A percentile compares a stretch with the other conserved stretches of the same genome.
phyloP scores from a whole-genome alignment of 2,113 vertebrate genomes.

The Notothenia rossii region DNA sequence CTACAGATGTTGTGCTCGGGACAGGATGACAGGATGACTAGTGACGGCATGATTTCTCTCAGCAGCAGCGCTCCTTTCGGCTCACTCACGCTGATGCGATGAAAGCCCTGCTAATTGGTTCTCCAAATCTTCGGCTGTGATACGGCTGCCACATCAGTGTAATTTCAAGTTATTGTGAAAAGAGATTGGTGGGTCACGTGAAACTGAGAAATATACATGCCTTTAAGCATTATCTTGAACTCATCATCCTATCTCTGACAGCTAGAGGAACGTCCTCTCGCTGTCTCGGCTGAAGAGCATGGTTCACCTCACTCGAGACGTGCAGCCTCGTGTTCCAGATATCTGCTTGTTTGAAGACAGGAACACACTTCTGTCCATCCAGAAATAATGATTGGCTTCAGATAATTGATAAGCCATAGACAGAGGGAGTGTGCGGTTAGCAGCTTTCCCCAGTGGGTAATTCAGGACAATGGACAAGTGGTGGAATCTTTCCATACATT shows the following conservation, averaged over 20 bases:
- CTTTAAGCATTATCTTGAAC: slow-evolving; percentile 40
- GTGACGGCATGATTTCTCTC: slow-evolving; percentile 79
- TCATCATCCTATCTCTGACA: slow-evolving; percentile 45
- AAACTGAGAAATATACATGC: slow-evolving; percentile 36
- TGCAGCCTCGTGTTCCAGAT: slow-evolving; percentile 39
- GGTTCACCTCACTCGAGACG: slow-evolving; percentile 52
- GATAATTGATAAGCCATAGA: slow-evolving; percentile 34
- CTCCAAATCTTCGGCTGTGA: slow-evolving; percentile 44
- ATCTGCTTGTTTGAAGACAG: slow-evolving; percentile 40
- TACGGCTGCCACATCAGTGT: slow-evolving; percentile 45
- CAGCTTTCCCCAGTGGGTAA: slow-evolving; percentile 4
- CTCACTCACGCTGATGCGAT: slow-evolving; percentile 58
- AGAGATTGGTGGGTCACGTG: slow-evolving; percentile 24
- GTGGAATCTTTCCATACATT: slow-evolving; percentile 14
- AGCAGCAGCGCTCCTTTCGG: slow-evolving; percentile 55
- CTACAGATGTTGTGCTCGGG: slow-evolving; percentile 76
- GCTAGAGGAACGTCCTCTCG: slow-evolving; percentile 24
- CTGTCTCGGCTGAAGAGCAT: slow-evolving; percentile 35
- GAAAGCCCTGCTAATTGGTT: slow-evolving; percentile 74
- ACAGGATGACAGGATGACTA: slow-evolving; percentile 74
- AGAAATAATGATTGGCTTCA: slow-evolving; percentile 56
- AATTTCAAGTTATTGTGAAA: slow-evolving; percentile 45
- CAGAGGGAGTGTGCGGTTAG: slow-evolving; percentile 10
- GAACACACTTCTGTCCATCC: slow-evolving; percentile 16
- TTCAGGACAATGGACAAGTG: neutral